Conservation (phyloP, 2,888 invertebrate species). For the Notocelia uddmanniana region DNA sequence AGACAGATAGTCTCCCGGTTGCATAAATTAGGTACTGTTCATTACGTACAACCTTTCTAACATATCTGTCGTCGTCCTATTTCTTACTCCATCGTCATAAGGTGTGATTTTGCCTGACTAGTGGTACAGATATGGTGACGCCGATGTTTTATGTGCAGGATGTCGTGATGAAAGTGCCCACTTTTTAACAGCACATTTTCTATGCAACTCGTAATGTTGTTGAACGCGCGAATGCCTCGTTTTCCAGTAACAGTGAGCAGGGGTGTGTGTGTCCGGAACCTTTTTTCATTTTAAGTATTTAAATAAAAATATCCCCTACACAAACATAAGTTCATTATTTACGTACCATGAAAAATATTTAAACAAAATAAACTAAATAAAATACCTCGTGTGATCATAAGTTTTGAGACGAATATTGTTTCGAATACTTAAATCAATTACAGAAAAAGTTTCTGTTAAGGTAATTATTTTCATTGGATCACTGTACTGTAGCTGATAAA, state of each 20-base stretch:
- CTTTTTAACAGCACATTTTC: constrained; percentile 65
- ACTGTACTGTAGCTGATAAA: too few relatives aligned
- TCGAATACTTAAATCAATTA: too few relatives aligned
- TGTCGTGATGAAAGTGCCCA: constrained; percentile 77
- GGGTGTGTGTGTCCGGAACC: constrained; percentile 9
- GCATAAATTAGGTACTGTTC: constrained; percentile 75
- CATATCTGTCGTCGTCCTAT: neutral
- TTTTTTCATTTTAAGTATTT: neutral
- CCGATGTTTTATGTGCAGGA: constrained; percentile 78
- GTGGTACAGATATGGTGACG: neutral
- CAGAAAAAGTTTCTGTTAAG: too few relatives aligned
- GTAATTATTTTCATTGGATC: too few relatives aligned
- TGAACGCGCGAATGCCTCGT: constrained; percentile 60
- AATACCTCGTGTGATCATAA: too few relatives aligned
- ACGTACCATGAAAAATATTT: too few relatives aligned
- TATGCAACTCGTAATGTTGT: constrained; percentile 59
- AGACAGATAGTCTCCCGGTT: constrained; percentile 75
- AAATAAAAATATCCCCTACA: too few relatives aligned
- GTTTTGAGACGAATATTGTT: too few relatives aligned
- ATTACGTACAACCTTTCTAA: constrained; percentile 63
- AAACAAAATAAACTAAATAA: too few relatives aligned
- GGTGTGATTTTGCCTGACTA: neutral
- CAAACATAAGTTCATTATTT: too few relatives aligned
- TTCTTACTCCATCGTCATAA: neutral
- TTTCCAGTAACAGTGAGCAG: constrained; percentile 51